A percentile compares a stretch with the other conserved stretches of the same genome.
Conservation (phyloP, 2,797 vertebrate genomes). For the Eulemur rubriventer region DNA sequence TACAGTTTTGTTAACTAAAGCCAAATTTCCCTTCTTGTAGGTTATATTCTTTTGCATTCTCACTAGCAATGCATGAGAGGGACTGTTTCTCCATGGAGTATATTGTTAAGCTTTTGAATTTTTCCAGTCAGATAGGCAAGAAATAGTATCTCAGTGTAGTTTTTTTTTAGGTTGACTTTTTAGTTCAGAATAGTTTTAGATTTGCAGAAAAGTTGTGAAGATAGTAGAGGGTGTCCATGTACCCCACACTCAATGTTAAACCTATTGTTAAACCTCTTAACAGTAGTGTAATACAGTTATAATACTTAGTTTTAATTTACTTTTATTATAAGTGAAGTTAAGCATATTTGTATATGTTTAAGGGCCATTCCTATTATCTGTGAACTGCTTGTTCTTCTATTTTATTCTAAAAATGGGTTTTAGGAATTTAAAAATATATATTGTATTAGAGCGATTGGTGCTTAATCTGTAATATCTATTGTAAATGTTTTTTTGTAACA, state of each 20-base stretch:
- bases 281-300: not conserved
- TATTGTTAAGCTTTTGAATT: not conserved
- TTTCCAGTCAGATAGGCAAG: not conserved
- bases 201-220: not conserved
- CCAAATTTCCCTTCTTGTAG: not conserved
- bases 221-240: not conserved
- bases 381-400: not conserved
- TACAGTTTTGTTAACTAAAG: not conserved
- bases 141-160: not conserved
- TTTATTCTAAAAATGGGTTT: not conserved
- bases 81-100: not conserved
- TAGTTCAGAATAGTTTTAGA: not conserved
- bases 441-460: not conserved
- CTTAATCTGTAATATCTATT: not conserved
- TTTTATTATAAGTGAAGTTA: not conserved
- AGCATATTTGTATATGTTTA: not conserved
- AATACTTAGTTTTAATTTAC: not conserved
- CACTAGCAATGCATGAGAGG: not conserved
- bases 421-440: not conserved
- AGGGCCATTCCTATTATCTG: not conserved
- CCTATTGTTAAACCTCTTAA: not conserved
- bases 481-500: not conserved
- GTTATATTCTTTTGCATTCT: not conserved
- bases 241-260: not conserved
- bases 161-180: not conserved